Evolutionary conservation across 2,888 invertebrate species (phyloP).

Genomic region (Dicranocentrus wangi): DNA sequence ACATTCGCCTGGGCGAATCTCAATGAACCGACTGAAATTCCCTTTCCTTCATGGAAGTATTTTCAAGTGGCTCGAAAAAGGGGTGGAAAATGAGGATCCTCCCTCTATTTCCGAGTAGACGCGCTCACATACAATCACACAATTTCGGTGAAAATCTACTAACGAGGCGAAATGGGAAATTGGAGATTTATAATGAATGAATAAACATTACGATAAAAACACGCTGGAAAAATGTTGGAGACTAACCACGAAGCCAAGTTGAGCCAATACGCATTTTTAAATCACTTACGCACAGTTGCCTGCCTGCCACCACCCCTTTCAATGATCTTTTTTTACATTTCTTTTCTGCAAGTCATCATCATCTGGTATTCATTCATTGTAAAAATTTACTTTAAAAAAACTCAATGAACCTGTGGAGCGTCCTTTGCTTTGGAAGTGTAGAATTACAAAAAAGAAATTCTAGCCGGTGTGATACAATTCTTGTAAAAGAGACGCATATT

Average conservation of each 20-base stretch:
- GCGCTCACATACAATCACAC: not conserved
- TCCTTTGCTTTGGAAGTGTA: constrained; percentile 37
- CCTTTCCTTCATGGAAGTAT: not conserved
- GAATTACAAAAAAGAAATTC: constrained; percentile 57
- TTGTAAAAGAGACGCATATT: constrained; percentile 48
- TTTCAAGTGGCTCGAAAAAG: not conserved
- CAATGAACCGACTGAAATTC: not conserved
- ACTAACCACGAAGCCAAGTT: too few species aligned
- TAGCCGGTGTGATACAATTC: constrained; percentile 59
- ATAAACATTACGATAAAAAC: too few species aligned
- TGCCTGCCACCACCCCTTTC: too few species aligned
- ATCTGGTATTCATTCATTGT: not conserved
- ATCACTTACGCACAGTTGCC: too few species aligned
- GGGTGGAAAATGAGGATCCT: not conserved
- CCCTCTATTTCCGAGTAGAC: not conserved
- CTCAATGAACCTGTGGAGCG: constrained; percentile 55
- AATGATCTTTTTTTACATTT: too few species aligned
- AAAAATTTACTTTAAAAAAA: constrained; percentile 8
- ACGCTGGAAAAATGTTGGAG: too few species aligned
- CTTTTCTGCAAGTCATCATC: not conserved
- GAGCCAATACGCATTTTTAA: too few species aligned
- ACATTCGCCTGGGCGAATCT: not conserved
- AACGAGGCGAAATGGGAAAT: too few species aligned
- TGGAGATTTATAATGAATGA: too few species aligned
- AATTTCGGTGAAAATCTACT: too few species aligned